Evolutionary conservation across 2,888 invertebrate species (phyloP), one percentile per base, ranked within the genome.

Genomic region (Quadroppia sp.): DNA sequence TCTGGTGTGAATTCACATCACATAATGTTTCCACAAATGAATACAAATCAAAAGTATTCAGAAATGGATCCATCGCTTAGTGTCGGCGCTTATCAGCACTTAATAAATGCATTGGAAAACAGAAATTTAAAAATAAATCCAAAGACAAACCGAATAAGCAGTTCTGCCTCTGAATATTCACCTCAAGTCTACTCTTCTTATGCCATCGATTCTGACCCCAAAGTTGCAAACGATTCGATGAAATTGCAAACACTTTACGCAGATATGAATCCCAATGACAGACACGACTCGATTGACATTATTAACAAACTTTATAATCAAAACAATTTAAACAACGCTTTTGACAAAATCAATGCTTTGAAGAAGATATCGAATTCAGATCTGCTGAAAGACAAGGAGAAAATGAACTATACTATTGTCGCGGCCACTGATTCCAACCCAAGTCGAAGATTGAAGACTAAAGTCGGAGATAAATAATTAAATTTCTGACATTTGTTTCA

Each of bases 271-370:
- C 45, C 69, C 1, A 20, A 23, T 25, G 69, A 69, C 23, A 42
- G 69, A 69, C 15, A 20, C 45, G 69, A 69, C 7, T 45, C 69
- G 3, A 20, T 45, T 7, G 69, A 69, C 17, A 25, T 15, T 15
- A 45, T 45, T 6, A 69, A 69, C 17, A 69, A 69, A 69, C 23
- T 45, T 28, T 45, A 69, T 28, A 42, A 69, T 69, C 40, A 69
- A 42, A 69, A 69, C 36, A 64, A 32, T 32, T 28, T 59, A 23
- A 59, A 59, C 40, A 40, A 64, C 7, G n/a, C n/a, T 25, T 69
- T 69, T 2, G 69, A 69, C 11, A 69, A 69, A 40, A 45, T 69
- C 6, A 69, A 17, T 42, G 25, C 15, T 42, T 3, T 69, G n/a
- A 69, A 45, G 42, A 69, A 69, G 23, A 11, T n/a, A 45, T 1